A percentile compares a stretch with the other conserved stretches of the same genome.
These are phyloP conservation scores for Spodoptera exigua DNA, from an alignment of 2,888 invertebrate species.

Conservation along the genomic window DNA sequence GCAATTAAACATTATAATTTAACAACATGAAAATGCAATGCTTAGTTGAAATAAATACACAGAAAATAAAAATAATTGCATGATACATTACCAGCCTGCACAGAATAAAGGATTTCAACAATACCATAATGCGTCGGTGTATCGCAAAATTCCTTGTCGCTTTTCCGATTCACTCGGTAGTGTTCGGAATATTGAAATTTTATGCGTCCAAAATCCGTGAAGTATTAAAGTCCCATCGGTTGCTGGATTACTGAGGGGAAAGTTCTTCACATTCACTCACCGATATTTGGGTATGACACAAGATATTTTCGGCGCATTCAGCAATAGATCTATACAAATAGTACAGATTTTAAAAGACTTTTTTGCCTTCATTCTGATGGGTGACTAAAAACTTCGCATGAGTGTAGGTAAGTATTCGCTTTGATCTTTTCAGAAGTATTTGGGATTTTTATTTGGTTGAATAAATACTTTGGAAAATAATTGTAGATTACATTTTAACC, in stretches of 20 bases:
- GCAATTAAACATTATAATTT: constrained; percentile 2
- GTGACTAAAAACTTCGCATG: background rate
- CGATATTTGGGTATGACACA: constrained; percentile 26
- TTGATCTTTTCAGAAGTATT: no score
- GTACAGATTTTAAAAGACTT: background rate
- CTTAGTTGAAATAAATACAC: background rate
- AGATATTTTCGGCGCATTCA: constrained; percentile 36
- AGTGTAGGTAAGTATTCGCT: no score
- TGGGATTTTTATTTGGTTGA: no score
- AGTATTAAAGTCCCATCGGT: constrained; percentile 59
- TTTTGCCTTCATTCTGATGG: background rate
- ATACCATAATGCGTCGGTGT: constrained; percentile 34
- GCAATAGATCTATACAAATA: no score
- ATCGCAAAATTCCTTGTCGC: constrained; percentile 44
- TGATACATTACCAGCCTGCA: constrained; percentile 18
- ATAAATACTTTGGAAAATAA: no score
- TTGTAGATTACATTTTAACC: no score
- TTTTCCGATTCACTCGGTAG: constrained; percentile 52
- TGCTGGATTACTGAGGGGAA: constrained; percentile 38
- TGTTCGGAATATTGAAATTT: constrained; percentile 59
- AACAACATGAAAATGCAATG: background rate
- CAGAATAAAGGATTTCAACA: constrained; percentile 22
- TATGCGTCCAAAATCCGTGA: constrained; percentile 55
- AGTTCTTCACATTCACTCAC: constrained; percentile 38
- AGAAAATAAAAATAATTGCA: constrained; percentile 12